Base-by-base conservation (phyloP, 1,140 invertebrate genomes). In the Zaprionus ornatus region DNA sequence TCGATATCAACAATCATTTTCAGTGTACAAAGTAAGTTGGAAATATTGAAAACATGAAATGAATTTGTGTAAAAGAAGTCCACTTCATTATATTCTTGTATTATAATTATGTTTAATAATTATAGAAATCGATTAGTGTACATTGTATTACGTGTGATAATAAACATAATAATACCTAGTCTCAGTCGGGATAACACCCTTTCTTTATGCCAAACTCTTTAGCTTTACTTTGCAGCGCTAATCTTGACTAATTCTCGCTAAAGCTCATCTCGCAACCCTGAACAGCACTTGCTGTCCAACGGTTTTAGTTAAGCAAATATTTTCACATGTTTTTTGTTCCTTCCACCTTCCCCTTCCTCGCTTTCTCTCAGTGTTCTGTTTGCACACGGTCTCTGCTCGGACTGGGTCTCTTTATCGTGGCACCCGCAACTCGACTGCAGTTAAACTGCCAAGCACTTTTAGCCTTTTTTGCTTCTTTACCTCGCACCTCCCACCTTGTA, bases 351-450 rank as follows among this genome's bases (percentile, higher is more conserved):
- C 0, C 9, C 29, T 3, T 32, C 3, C 29, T 10, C 3, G 2
- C 6, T 12, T 80, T 55, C 62, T 68, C 64, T 5, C 72, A 72
- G 68, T 80, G 81, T 27, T 25, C n/a, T 35, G 32, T 42, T 64
- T 35, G 15, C 52, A 48, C 52, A 74, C 50, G 63, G 12, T 7
- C n/a, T 45, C n/a, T 17, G 7, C 40, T 17, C n/a, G 40, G 40
- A 17, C n/a, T 45, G n/a, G 40, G 40, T 48, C 17, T 50, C 73
- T 74, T 56, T 71, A 40, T 62, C 32, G 21, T 27, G 56, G 42
- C 40, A 48, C 32, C 70, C 56, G 62, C 50, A 77, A 57, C 69
- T 85, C 77, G 77, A 80, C 82, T 86, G 67, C 82, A 72, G 75
- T 70, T 79, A 62, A 82, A 63, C 45, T 71, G 57, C 42, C 74